These are phyloP conservation scores for Urocolius indicus DNA, from an alignment of 2,113 vertebrate genomes.

Conservation along the genomic window DNA sequence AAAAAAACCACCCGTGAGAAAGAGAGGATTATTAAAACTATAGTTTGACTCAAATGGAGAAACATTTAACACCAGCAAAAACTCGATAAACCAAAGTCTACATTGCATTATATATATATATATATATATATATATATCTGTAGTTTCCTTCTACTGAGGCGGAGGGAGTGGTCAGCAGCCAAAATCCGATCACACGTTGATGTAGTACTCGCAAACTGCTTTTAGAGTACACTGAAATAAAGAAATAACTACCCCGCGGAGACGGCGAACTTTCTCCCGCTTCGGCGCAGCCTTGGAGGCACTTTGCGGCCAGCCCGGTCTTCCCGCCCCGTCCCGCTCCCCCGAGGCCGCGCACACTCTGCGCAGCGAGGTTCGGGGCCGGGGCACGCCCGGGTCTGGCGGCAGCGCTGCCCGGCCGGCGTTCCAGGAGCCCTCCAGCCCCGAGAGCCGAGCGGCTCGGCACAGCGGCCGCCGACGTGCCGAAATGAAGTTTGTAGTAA, in stretches of 20 bases:
- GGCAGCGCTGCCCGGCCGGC: not conserved
- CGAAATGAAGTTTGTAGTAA: not conserved
- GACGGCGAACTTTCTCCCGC: not conserved
- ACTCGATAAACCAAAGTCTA: not conserved
- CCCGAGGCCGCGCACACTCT: not conserved
- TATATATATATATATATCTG: not conserved
- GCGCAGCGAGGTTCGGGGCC: not conserved
- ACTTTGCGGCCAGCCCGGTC: not conserved
- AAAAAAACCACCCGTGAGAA: not conserved
- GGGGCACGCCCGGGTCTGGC: not conserved
- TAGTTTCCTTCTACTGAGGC: not conserved
- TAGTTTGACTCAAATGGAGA: not conserved
- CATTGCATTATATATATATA: not conserved
- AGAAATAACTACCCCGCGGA: not conserved
- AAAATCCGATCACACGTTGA: not conserved
- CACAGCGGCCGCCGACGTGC: not conserved
- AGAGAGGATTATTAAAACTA: not conserved
- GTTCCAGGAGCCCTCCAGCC: not conserved
- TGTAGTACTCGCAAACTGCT: not conserved
- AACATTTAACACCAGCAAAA: not conserved
- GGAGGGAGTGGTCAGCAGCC: not conserved
- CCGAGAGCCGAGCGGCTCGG: not conserved
- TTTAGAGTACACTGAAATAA: not conserved
- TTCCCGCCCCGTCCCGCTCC: not conserved
- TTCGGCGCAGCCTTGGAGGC: not conserved